Evolutionary conservation across 2,797 vertebrate genomes (phyloP), one percentile per base, ranked within the genome.

Genomic region (Xyrichtys novacula): DNA sequence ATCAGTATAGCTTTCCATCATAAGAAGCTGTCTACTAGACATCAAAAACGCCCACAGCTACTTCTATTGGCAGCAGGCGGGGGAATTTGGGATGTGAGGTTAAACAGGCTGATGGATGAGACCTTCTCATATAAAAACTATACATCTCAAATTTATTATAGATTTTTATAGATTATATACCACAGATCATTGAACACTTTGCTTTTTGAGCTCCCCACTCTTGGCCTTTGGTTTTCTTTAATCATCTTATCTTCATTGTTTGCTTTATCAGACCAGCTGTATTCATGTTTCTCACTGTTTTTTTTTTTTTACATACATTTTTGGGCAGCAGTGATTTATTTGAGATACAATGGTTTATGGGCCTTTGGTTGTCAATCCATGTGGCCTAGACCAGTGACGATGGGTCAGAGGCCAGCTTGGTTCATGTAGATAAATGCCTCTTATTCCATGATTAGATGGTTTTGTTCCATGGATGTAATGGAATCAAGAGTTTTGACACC

Each of bases 1-100:
- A 91, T 94, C 92, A 93, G 88, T 91, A 90, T 86, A 83, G 85
- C 87, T 94, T 93, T 93, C 85, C 75, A 74, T 94, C 91, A 93
- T 87, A 90, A 87, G 84, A 86, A 80, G 79, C 84, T 80, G 71
- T 88, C 86, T 90, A 74, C 80, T 62, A 79, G 76, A 86, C 72
- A 73, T 88, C 83, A 87, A 74, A 88, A 83, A 76, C 54, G 40
- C 86, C 85, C 84, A 63, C 36, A 74, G 86, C 78, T 68, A 69
- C 74, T 75, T 80, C 56, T 39, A 56, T 28, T 72, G 84, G 74
- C 68, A 75, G 57, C 50, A 46, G 57, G 29, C 42, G 23, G 59
- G 54, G 55, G 67, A 55, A 58, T 46, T 54, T 22, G 28, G 32
- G 31, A 32, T 57, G 56, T 43, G 29, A 63, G 60, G 70, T 90